These are phyloP conservation scores for Actias luna DNA, from an alignment of 2,888 invertebrate genomes.

Conservation along the genomic window DNA sequence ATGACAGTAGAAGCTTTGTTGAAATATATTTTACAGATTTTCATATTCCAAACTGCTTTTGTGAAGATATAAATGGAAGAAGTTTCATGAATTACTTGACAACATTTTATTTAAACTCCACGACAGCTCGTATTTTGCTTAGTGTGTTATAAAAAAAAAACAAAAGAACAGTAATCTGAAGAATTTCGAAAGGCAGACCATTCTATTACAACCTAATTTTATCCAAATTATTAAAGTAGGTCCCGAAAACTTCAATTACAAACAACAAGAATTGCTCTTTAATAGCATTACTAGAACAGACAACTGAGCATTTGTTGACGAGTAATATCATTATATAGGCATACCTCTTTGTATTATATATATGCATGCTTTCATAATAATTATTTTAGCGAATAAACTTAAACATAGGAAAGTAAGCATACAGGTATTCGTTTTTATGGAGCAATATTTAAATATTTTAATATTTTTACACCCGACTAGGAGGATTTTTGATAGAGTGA, in stretches of 20 bases:
- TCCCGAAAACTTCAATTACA: too few species aligned
- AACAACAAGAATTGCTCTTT: too few species aligned
- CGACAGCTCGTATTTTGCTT: neutral
- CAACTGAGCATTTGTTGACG: too few species aligned
- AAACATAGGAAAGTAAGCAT: constrained; percentile 23
- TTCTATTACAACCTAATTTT: too few species aligned
- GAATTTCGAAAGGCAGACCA: too few species aligned
- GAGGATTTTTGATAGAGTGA: constrained; percentile 45
- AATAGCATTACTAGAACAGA: too few species aligned
- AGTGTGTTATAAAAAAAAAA: too few species aligned
- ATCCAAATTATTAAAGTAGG: too few species aligned
- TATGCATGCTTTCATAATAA: neutral
- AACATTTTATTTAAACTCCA: neutral
- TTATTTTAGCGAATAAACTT: neutral
- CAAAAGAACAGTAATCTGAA: too few species aligned
- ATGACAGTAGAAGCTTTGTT: constrained; percentile 15
- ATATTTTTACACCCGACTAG: constrained; percentile 4
- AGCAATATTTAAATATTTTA: constrained; percentile 4
- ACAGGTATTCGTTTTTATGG: constrained; percentile 2
- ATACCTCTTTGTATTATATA: neutral
- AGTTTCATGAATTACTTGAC: neutral
- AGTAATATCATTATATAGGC: too few species aligned
- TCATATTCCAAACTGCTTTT: neutral
- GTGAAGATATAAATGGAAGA: neutral
- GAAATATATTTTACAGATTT: neutral